Percentiles rank a stretch among this genome's conserved stretches.
Evolutionary conservation across 2,888 invertebrate species (phyloP).

Genomic region (Tillus elongatus): DNA sequence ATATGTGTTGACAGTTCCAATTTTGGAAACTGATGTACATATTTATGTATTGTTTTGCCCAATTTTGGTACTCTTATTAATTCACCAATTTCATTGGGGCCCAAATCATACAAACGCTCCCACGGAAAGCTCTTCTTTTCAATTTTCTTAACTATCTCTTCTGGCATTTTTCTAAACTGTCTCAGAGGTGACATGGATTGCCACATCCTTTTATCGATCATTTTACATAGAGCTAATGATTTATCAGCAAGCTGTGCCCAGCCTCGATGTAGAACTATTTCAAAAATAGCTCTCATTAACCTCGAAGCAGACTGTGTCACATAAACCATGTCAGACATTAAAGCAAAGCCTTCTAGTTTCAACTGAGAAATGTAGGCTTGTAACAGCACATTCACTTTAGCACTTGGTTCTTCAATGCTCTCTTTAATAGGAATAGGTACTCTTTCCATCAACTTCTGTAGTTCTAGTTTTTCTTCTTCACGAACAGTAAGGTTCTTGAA

Average conservation of each 20-base stretch:
- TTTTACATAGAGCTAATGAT: constrained; percentile 90
- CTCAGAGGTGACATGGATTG: constrained; percentile 97
- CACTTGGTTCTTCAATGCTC: constrained; percentile 94
- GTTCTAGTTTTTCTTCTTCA: constrained; percentile 93
- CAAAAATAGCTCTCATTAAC: constrained; percentile 91
- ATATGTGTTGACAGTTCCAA: constrained; percentile 93
- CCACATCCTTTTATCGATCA: constrained; percentile 99
- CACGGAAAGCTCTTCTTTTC: constrained; percentile 96
- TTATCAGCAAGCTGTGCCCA: constrained; percentile 99
- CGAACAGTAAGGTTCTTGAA: constrained; percentile 88
- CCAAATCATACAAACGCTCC: constrained; percentile 91
- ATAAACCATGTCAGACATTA: constrained; percentile 99
- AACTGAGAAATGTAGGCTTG: constrained; percentile 98
- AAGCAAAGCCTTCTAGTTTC: constrained; percentile 94
- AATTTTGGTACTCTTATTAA: constrained; percentile 82
- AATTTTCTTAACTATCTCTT: constrained; percentile 91
- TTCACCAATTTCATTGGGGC: constrained; percentile 96
- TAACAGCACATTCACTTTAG: constrained; percentile 89
- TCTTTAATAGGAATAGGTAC: constrained; percentile 99
- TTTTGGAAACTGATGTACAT: constrained; percentile 94
- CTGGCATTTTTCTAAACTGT: constrained; percentile 96
- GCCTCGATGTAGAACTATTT: constrained; percentile 82
- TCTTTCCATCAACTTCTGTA: constrained; percentile 87
- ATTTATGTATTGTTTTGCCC: constrained; percentile 91
- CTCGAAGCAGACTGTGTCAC: constrained; percentile 96